These are phyloP conservation scores for Steinernema hermaphroditum DNA, from an alignment of 2,888 invertebrate species.

Conservation along the genomic window DNA sequence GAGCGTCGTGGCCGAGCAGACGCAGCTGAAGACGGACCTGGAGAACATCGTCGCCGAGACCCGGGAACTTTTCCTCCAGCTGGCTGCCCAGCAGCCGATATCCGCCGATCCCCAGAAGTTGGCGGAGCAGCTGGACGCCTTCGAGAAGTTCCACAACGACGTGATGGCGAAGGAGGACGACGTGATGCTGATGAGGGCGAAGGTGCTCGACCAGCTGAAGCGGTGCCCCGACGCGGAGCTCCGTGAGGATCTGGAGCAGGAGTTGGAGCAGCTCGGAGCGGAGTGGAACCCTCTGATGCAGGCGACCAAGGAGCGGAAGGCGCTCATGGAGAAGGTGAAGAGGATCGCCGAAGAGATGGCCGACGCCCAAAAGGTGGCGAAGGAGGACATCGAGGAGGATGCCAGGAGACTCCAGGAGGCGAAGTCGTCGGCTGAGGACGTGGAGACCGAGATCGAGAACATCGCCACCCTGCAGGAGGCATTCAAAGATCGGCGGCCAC, in stretches of 20 bases:
- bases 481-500: slow-evolving; percentile 27
- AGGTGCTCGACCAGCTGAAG: slow-evolving; percentile 71
- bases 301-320: slow-evolving; percentile 77
- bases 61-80: neutral
- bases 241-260: slow-evolving; percentile 78
- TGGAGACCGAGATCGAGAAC: neutral
- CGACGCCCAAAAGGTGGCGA: slow-evolving; percentile 40
- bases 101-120: slow-evolving; percentile 83
- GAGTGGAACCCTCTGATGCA: slow-evolving; percentile 89
- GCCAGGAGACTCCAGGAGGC: slow-evolving; percentile 41
- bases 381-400: slow-evolving; percentile 46
- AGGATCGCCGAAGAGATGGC: slow-evolving; percentile 47
- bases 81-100: slow-evolving; percentile 70
- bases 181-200: slow-evolving; percentile 87
- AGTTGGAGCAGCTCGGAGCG: slow-evolving; percentile 73
- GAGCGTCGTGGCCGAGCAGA: slow-evolving; percentile 34
- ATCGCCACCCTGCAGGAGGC: slow-evolving; percentile 9
- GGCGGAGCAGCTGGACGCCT: slow-evolving; percentile 81
- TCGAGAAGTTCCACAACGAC: slow-evolving; percentile 80
- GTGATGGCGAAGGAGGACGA: slow-evolving; percentile 89
- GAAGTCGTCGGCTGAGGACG: slow-evolving; percentile 43
- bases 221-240: slow-evolving; percentile 72
- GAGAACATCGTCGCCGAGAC: slow-evolving; percentile 13
- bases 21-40: slow-evolving; percentile 36
- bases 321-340: slow-evolving; percentile 45